Percentiles rank a stretch among this genome's conserved stretches.
These are phyloP conservation scores for Chymomyza procnemis DNA, from an alignment of 2,888 invertebrate genomes.

Conservation along the genomic window DNA sequence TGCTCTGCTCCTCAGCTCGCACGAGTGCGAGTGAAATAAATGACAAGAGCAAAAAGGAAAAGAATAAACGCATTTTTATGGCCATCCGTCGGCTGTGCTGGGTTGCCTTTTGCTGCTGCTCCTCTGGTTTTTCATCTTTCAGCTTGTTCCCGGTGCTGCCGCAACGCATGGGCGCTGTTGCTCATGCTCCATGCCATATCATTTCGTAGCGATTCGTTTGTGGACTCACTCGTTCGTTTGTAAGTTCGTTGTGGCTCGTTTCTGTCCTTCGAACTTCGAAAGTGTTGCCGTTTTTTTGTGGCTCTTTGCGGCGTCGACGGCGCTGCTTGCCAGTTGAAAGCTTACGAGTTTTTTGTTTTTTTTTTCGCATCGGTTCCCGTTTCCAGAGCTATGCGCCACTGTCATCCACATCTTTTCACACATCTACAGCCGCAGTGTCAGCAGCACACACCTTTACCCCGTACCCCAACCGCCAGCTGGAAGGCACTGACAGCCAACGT, in stretches of 20 bases:
- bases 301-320: constrained; percentile 2
- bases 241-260: constrained; percentile 38
- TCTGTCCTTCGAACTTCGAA: constrained; percentile 34
- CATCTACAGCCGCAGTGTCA: constrained; percentile 22
- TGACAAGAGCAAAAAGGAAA: constrained; percentile 16
- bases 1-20: constrained; percentile 6
- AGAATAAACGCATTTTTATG: constrained; percentile 58
- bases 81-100: constrained; percentile 34
- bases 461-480: constrained; percentile 15
- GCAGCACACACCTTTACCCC: constrained; percentile 44
- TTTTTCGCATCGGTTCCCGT: constrained; percentile 42
- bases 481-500: constrained; percentile 10
- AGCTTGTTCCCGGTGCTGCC: not conserved
- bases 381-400: constrained; percentile 27
- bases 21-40: constrained; percentile 22
- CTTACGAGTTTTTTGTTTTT: constrained; percentile 61
- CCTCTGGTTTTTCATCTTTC: constrained; percentile 66
- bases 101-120: constrained; percentile 50
- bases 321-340: constrained; percentile 52
- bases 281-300: constrained; percentile 44
- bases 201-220: not conserved
- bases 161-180: not conserved
- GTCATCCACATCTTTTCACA: constrained; percentile 32
- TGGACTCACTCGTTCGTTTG: not conserved
- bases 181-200: not conserved